Evolutionary conservation across 1,140 invertebrate genomes (phyloP), one percentile per base, ranked within the genome.

Genomic region (Augochlora pura): DNA sequence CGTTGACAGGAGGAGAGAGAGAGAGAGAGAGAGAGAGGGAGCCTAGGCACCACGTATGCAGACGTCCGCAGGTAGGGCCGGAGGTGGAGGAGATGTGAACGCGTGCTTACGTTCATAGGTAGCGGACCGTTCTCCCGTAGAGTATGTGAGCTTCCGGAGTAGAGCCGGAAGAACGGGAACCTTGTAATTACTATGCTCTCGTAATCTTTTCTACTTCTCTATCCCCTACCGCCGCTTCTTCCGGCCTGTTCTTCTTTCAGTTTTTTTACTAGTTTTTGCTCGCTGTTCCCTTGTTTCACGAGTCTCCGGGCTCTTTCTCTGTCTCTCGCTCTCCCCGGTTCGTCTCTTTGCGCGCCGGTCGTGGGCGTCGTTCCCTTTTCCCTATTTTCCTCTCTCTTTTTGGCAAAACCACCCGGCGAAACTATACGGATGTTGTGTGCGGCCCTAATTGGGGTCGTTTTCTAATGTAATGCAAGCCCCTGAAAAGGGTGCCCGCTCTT

Each of bases 171-270:
- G 79, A 81, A 85, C 66, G 67, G 75, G 81, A 85, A 80, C 77
- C 79, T 84, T 80, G 81, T 83, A 87, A 88, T 87, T 86, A 86
- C 60, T 85, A 77, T 84, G 64, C 81, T 87, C 75, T 86, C 63
- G 60, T 73, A 81, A 57, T 80, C 65, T 82, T 67, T 81, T 62
- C 77, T 79, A 75, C 78, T 64, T 76, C 74, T 65, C 18, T 42
- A 57, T 46, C 25, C 38, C 21, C 59, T 25, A 8, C 25, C 63
- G 5, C 16, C 38, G 62, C 68, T 52, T 23, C 67, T 72, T 81
- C 60, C 68, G 54, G 75, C 27, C 3, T 59, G 39, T 79, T 76
- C 64, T 46, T 79, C 66, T 85, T 80, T 75, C 67, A 49, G 52
- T 71, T 18, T 80, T 32, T 57, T 54, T 42, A 18, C 25, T 49